Percentiles rank a stretch among this genome's conserved stretches.
Conservation (phyloP, 2,797 vertebrate genomes). For the Parauchenoglanis ngamensis region DNA sequence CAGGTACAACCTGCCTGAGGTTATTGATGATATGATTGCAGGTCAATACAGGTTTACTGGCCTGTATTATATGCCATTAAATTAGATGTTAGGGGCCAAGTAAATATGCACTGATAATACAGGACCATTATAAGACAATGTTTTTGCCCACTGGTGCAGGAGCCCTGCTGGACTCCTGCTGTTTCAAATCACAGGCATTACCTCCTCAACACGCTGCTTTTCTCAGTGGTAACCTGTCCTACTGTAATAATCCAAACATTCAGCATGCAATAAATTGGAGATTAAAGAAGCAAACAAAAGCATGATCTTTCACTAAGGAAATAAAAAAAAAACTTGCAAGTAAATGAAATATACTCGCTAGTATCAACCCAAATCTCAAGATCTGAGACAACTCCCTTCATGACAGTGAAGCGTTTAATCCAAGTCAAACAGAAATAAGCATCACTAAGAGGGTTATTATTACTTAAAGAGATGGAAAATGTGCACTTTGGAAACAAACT, state of each 20-base stretch:
- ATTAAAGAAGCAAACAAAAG: neutral
- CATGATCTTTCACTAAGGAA: neutral
- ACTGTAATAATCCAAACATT: slow-evolving; percentile 4
- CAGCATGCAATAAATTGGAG: neutral
- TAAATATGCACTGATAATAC: slow-evolving; percentile 25
- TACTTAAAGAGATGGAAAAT: neutral
- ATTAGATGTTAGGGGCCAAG: slow-evolving; percentile 26
- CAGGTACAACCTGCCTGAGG: slow-evolving; percentile 32
- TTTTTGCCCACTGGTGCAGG: neutral
- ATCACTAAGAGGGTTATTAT: neutral
- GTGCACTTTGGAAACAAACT: neutral
- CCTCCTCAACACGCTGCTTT: neutral
- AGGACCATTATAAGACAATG: slow-evolving; percentile 11
- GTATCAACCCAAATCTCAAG: neutral
- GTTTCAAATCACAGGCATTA: neutral
- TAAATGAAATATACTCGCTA: neutral
- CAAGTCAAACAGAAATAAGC: neutral
- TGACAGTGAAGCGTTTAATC: neutral
- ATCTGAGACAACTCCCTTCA: neutral
- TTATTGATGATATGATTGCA: slow-evolving; percentile 39
- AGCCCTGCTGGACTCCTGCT: neutral
- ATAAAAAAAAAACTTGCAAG: neutral
- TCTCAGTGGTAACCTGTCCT: neutral
- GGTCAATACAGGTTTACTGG: slow-evolving; percentile 37
- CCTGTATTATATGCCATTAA: slow-evolving; percentile 36